Percentiles rank a stretch among this genome's conserved stretches.
Conservation (phyloP, 2,888 invertebrate species). For the Timema podura region DNA sequence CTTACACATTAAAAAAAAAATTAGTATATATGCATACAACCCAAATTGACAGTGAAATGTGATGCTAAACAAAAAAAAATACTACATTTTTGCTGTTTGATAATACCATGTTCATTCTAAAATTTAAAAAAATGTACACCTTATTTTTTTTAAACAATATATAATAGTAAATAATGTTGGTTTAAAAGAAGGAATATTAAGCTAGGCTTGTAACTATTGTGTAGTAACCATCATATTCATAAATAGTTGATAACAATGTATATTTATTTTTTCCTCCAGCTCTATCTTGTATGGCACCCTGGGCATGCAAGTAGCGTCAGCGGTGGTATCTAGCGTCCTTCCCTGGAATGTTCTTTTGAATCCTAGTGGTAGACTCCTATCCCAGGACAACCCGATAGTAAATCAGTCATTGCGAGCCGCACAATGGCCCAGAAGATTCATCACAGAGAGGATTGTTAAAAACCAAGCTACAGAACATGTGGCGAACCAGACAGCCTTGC, state of each 20-base stretch:
- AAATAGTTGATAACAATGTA: background rate
- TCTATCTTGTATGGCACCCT: conserved; percentile 49
- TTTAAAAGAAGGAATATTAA: no score
- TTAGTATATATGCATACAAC: no score
- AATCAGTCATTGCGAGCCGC: conserved; percentile 41
- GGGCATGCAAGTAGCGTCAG: conserved; percentile 48
- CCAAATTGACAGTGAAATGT: no score
- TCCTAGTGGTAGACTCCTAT: conserved; percentile 44
- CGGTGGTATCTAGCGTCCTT: conserved; percentile 47
- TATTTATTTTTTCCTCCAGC: conserved; percentile 39
- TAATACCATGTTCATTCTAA: no score
- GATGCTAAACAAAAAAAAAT: no score
- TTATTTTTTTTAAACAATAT: no score
- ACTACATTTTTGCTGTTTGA: no score
- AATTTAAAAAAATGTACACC: no score
- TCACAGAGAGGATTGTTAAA: conserved; percentile 36
- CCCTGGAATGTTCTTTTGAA: conserved; percentile 45
- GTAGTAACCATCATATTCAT: no score
- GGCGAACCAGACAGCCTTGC: conserved; percentile 41
- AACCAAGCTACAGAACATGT: conserved; percentile 32
- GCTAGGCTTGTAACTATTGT: no score
- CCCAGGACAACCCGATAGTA: conserved; percentile 42
- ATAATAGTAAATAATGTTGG: no score
- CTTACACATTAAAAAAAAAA: no score
- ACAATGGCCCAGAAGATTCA: conserved; percentile 34